A percentile compares a stretch with the other conserved stretches of the same genome.
Conservation (phyloP, 2,113 vertebrate species). For the Balaeniceps rex region DNA sequence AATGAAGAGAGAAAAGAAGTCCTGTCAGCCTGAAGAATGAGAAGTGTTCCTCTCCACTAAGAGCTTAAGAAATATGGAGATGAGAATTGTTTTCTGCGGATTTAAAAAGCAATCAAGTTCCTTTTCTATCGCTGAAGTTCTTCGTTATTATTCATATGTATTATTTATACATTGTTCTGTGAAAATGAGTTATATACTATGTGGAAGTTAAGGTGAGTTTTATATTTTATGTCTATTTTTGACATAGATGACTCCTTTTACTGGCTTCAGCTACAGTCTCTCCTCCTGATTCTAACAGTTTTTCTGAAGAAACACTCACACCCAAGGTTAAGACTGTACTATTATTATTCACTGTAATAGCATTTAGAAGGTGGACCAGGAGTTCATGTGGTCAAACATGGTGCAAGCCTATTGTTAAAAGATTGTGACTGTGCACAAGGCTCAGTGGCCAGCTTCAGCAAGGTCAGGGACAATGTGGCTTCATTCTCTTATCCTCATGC, state of each 20-base stretch:
- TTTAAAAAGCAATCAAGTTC: neutral
- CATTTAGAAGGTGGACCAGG: neutral
- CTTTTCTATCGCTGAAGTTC: neutral
- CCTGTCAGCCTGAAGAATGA: neutral
- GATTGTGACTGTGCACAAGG: neutral
- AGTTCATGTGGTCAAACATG: neutral
- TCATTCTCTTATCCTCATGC: neutral
- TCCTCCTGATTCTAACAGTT: neutral
- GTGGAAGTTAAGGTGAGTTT: neutral
- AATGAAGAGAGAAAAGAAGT: neutral
- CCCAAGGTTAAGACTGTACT: neutral
- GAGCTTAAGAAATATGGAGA: neutral
- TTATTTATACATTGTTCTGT: neutral
- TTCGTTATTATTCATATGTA: neutral
- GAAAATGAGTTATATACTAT: neutral
- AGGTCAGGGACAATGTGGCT: neutral
- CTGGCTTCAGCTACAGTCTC: neutral
- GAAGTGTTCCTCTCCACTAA: neutral
- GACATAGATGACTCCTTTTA: neutral
- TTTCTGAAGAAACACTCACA: neutral
- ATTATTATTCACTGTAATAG: neutral
- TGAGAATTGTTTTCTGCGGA: neutral
- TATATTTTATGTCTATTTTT: neutral
- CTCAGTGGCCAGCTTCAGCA: neutral
- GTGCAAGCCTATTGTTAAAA: neutral